These are phyloP conservation scores for Bursaphelenchus mucronatus DNA, from an alignment of 1,140 invertebrate genomes.

Conservation along the genomic window DNA sequence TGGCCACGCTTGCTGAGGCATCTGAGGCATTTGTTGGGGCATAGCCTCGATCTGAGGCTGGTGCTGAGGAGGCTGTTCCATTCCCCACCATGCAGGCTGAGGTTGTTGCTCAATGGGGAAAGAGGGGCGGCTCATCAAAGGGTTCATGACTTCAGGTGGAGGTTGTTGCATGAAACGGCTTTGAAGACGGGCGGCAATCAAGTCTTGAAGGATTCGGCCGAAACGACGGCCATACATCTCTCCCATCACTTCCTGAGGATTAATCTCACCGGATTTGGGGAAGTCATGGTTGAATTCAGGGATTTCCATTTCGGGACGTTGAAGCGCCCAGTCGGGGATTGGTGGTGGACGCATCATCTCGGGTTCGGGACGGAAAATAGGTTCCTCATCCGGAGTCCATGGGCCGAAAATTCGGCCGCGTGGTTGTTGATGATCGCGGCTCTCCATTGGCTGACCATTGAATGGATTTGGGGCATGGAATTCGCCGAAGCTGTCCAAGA, in stretches of 20 bases:
- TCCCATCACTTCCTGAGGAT: constrained; percentile 5
- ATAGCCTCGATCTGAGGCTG: not conserved
- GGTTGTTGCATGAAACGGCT: constrained; percentile 24
- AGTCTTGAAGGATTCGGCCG: constrained; percentile 32
- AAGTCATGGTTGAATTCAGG: no score
- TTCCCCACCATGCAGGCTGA: constrained; percentile 7
- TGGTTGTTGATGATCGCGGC: constrained; percentile 25
- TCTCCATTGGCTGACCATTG: constrained; percentile 29
- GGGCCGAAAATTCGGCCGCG: constrained; percentile 26
- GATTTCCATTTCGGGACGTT: not conserved
- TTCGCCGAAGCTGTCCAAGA: constrained; percentile 45
- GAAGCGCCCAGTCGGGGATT: not conserved
- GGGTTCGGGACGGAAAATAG: not conserved
- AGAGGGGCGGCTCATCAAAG: constrained; percentile 20
- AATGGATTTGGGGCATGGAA: constrained; percentile 26
- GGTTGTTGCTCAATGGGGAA: constrained; percentile 22
- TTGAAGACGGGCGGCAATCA: constrained; percentile 29
- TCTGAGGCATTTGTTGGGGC: constrained; percentile 8
- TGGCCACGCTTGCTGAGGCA: constrained; percentile 21
- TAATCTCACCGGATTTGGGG: no score
- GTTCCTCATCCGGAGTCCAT: constrained; percentile 30
- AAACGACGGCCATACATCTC: constrained; percentile 35
- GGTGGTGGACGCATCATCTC: not conserved
- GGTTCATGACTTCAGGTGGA: constrained; percentile 22
- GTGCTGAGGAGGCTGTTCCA: constrained; percentile 20